Evolutionary conservation across 2,888 invertebrate genomes (phyloP), one percentile per base, ranked within the genome.

Genomic region (Cylloceria caligata): DNA sequence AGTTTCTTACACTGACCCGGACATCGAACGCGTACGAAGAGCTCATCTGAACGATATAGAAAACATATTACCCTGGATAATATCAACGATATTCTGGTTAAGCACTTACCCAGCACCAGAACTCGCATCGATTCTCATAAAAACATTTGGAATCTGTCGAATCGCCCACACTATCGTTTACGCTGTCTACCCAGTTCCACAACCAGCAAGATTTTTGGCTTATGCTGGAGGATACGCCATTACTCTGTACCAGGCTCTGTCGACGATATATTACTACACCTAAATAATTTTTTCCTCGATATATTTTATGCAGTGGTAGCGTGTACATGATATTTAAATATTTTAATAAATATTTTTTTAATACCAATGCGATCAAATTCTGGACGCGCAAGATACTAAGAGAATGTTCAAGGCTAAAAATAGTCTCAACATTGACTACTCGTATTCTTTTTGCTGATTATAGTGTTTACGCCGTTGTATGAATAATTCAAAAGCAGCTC

Each of bases 31-130:
- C 80, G 91, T 92, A 2, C 87, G 93, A 90, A 94, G 94, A 83
- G 94, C 94, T 27, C 94, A 94, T 85, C 89, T 92, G 84, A 94
- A 94, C 85, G 94, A 94, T 88, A 85, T 94, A 62, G 94, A 94
- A 87, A 94, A 94, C 89, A 94, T 94, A 55, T 27, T 87, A 34
- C 90, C 93, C 0, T 90, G 93, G 67, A 94, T 94, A 86, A 89
- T 94, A 21, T 83, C 93, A 55, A 94, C 93, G 3, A 87, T 93
- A 9, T 86, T 94, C 34, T 94, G 93, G 89, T 88, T 93, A 4
- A 85, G 93, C 42, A 94, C 93, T 0, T n/a, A 5, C 16, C 45
- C 45, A 16, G n/a, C 45, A 1, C 86, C 90, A 1, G 78, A 74
- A 71, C 19, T 90, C 3, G 94, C 94, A 7, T 85, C 90, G 2